Conservation (phyloP, 2,888 invertebrate genomes). For the Agriotes lineatus region DNA sequence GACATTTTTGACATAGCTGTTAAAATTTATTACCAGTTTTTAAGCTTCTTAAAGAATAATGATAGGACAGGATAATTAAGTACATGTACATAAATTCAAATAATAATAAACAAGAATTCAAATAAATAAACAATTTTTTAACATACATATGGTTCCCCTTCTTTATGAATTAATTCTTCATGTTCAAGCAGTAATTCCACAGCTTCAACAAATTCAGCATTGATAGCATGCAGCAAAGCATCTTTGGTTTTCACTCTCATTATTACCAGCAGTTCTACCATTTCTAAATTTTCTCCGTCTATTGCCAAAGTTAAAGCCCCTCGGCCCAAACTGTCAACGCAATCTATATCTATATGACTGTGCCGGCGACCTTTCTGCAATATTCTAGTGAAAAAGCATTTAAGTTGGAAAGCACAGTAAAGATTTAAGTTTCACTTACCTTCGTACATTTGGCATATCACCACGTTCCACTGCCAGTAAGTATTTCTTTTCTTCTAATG, state of each 20-base stretch:
- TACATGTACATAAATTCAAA: no score
- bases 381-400: slow-evolving; percentile 68
- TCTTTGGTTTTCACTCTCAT: slow-evolving; percentile 92
- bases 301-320: slow-evolving; percentile 92
- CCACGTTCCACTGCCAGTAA: slow-evolving; percentile 93
- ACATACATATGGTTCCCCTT: slow-evolving; percentile 81
- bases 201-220: slow-evolving; percentile 96
- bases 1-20: no score
- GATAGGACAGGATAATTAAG: no score
- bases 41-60: no score
- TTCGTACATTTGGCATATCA: slow-evolving; percentile 88
- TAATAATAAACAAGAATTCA: no score
- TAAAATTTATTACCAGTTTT: no score
- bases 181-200: slow-evolving; percentile 92
- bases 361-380: slow-evolving; percentile 78
- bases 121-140: no score
- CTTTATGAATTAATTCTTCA: slow-evolving; percentile 85
- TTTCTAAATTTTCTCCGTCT: slow-evolving; percentile 95
- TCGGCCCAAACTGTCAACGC: slow-evolving; percentile 92
- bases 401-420: neutral
- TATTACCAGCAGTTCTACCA: slow-evolving; percentile 91
- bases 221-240: slow-evolving; percentile 91
- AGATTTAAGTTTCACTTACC: slow-evolving; percentile 67
- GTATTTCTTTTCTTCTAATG: slow-evolving; percentile 90
- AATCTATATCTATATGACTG: slow-evolving; percentile 85